phyloP scores from a whole-genome alignment of 2,888 invertebrate species.

The Synanthedon formicaeformis region DNA sequence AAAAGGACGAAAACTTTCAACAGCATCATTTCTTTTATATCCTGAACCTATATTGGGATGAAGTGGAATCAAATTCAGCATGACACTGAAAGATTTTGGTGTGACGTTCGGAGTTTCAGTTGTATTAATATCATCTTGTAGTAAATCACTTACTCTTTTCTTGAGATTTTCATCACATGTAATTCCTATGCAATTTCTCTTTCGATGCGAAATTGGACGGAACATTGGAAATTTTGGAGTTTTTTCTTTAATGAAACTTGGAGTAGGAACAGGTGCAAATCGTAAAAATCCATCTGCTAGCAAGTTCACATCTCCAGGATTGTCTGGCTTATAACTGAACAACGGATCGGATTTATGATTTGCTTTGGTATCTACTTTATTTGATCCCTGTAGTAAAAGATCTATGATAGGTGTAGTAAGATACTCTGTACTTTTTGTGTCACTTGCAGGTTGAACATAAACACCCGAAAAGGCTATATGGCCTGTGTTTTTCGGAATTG shows the following conservation, averaged over 20 bases:
- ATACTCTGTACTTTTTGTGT: slow-evolving; percentile 15
- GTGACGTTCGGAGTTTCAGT: slow-evolving; percentile 17
- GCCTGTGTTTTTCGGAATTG: slow-evolving; percentile 24
- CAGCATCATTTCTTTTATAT: slow-evolving; percentile 27
- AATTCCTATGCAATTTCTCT: slow-evolving; percentile 25
- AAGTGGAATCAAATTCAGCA: slow-evolving; percentile 73
- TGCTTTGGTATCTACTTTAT: slow-evolving; percentile 25
- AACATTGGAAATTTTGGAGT: slow-evolving; percentile 29
- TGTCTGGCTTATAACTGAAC: slow-evolving; percentile 77
- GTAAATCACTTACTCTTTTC: slow-evolving; percentile 7
- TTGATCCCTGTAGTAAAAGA: slow-evolving; percentile 22
- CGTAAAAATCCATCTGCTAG: slow-evolving; percentile 67
- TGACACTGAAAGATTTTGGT: slow-evolving; percentile 72
- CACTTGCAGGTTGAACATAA: slow-evolving; percentile 37
- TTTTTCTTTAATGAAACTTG: slow-evolving; percentile 16
- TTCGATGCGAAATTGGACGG: slow-evolving; percentile 27
- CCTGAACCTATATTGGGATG: slow-evolving; percentile 7
- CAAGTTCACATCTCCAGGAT: slow-evolving; percentile 80
- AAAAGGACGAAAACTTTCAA: slow-evolving; percentile 7
- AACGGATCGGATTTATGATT: slow-evolving; percentile 73
- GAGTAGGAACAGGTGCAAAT: slow-evolving; percentile 34
- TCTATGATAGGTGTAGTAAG: slow-evolving; percentile 11
- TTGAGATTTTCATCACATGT: slow-evolving; percentile 21
- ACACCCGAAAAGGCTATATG: slow-evolving; percentile 54
- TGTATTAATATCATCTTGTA: slow-evolving; percentile 2